Evolutionary conservation across 2,113 vertebrate species (phyloP).

Genomic region (Campylomormyrus numenius): DNA sequence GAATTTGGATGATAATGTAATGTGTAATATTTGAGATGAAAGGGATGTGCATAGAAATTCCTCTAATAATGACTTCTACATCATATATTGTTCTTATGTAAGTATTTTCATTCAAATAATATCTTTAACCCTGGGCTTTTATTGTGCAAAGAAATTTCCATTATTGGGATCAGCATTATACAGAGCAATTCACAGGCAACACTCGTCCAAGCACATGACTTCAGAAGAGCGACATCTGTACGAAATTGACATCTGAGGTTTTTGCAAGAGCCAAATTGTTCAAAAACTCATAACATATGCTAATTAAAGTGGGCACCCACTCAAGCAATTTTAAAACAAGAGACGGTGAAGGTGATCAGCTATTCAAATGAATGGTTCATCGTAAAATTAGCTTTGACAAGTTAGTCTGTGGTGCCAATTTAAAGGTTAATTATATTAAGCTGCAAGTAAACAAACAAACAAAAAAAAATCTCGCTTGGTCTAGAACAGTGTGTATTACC

Average conservation of each 20-base stretch:
- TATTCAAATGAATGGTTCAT: neutral
- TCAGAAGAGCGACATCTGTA: neutral
- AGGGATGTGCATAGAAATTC: neutral
- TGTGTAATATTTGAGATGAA: neutral
- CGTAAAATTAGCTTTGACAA: constrained; percentile 8
- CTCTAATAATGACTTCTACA: neutral
- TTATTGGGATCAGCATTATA: neutral
- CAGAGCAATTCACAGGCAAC: neutral
- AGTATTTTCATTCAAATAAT: neutral
- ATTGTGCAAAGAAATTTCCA: neutral
- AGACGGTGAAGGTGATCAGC: neutral
- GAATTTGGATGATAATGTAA: neutral
- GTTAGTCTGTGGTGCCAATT: constrained; percentile 10
- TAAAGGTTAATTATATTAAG: constrained; percentile 14
- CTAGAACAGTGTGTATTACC: neutral
- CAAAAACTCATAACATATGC: constrained; percentile 8
- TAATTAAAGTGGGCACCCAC: constrained; percentile 8
- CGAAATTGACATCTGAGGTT: neutral
- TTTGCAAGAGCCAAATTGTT: neutral
- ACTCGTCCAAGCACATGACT: neutral
- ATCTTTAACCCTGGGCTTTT: neutral
- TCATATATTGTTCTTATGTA: neutral
- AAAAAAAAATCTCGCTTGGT: neutral
- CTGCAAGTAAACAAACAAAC: neutral
- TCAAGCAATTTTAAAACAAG: neutral